These are phyloP conservation scores for Capreolus pygargus DNA, from an alignment of 2,113 vertebrate species.

Conservation along the genomic window DNA sequence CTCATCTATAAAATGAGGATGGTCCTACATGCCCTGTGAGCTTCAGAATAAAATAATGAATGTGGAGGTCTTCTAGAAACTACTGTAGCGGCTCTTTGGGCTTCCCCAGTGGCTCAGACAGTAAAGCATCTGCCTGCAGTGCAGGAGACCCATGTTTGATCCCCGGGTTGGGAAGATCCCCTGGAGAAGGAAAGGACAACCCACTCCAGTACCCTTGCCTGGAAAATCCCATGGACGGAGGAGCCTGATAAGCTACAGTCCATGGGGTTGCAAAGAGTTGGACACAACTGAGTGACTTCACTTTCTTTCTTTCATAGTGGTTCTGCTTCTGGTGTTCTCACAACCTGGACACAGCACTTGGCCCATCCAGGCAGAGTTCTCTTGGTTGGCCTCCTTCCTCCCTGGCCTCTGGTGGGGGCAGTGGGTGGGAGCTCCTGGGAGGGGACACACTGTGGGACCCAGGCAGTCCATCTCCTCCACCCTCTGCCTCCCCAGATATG, in stretches of 20 bases:
- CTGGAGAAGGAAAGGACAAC: neutral
- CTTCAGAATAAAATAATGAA: neutral
- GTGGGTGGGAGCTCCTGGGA: neutral
- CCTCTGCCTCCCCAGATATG: neutral
- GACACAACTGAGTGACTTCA: neutral
- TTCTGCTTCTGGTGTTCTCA: neutral
- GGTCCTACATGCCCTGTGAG: neutral
- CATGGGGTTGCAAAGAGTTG: neutral
- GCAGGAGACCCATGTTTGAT: neutral
- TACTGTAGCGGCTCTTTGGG: rapidly evolving
- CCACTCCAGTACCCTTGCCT: neutral
- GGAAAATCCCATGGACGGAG: neutral
- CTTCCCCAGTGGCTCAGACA: neutral
- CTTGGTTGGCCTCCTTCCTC: neutral
- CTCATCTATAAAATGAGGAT: neutral
- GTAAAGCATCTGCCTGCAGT: neutral
- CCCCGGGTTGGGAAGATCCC: neutral
- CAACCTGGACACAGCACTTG: neutral
- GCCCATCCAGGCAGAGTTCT: neutral
- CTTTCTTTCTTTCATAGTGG: neutral
- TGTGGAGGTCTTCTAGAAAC: neutral
- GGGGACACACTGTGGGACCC: neutral
- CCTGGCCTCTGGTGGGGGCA: neutral
- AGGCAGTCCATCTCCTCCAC: too few relatives aligned
- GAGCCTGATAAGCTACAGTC: neutral